Conservation (phyloP, 2,113 vertebrate genomes). For the Podarcis cretensis region DNA sequence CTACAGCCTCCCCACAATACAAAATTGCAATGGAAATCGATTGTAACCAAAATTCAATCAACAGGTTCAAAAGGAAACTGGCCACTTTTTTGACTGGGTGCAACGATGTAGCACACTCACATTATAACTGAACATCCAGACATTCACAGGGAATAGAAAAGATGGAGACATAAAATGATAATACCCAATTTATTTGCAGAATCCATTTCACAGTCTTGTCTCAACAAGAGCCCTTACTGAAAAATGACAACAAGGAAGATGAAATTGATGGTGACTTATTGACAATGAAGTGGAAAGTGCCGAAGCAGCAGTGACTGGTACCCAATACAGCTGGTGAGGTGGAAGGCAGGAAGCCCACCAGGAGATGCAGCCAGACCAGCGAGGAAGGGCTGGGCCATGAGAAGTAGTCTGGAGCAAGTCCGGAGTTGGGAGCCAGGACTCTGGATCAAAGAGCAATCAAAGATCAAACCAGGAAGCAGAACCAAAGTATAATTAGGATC, state of each 20-base stretch:
- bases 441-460: not conserved
- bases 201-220: not conserved
- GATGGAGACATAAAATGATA: not conserved
- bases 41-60: slow-evolving; percentile 14
- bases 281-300: not conserved
- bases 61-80: slow-evolving; percentile 6
- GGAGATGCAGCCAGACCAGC: not conserved
- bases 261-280: not conserved
- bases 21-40: not conserved
- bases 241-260: not conserved
- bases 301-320: not conserved
- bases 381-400: not conserved
- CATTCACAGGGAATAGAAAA: not conserved
- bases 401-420: not conserved
- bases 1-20: not conserved
- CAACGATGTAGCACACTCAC: not conserved
- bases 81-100: not conserved
- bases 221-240: not conserved
- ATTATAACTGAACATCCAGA: not conserved
- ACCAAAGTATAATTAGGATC: not conserved
- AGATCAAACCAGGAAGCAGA: not conserved
- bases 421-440: not conserved
- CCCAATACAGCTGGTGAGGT: no score
- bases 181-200: not conserved
- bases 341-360: no score